Base-by-base conservation (phyloP, 2,113 vertebrate genomes). In the Hemiprocne comata region DNA sequence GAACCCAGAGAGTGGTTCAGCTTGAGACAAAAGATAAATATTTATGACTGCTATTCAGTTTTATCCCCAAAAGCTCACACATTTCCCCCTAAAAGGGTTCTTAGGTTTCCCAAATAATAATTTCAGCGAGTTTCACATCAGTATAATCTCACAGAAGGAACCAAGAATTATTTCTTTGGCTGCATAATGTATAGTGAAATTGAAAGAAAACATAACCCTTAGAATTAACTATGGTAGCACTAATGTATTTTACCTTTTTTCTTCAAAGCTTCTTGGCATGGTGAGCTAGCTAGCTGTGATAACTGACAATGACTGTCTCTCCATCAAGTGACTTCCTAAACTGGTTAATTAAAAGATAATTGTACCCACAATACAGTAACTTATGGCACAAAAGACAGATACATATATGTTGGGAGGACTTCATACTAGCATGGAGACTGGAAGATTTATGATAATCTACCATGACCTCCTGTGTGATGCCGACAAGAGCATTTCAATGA, bases 401-500 rank as follows among this genome's bases (percentile, higher is more conserved):
- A 24, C 1, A 5, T 46, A 16, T 46, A 5, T 26, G 31, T 55
- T 76, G 71, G 26, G 55, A 86, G 88, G 75, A 80, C 38, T 64
- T 91, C 67, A 64, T 53, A 77, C 24, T 88, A 26, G 71, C 3
- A 1, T 12, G 60, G 36, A 91, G 67, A 48, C 64, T 86, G 85
- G 67, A 51, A 94, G 71, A 93, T n/a, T 90, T 89, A 91, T 62
- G 28, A 77, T 94, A 95, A 96, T 95, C 58, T 60, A 85, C 34
- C 15, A 0, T 88, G 94, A 95, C 85, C 93, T 93, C 70, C 91
- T 95, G 87, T 62, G 55, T 60, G 55, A 93, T 7, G 14, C 54
- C 94, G 91, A 94, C 91, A 95, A 94, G 84, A 89, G 25, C 36
- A 89, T 93, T 96, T 94, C 62, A 85, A 81, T 62, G n/a, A 42